Base-by-base conservation (phyloP, 2,113 vertebrate genomes). In the Elgaria multicarinata region DNA sequence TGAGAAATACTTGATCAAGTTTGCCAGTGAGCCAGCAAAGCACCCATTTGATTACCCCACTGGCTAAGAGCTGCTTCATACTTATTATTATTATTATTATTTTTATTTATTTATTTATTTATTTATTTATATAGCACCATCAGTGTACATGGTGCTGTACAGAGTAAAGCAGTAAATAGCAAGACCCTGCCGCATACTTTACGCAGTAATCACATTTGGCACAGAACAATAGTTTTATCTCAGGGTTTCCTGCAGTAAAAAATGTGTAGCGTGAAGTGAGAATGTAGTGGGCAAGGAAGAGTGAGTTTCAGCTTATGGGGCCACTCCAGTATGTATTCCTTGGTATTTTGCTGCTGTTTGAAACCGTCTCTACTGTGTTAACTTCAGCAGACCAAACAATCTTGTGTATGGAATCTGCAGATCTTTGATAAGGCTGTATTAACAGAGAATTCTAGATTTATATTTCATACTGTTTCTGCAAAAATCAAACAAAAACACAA, bases 311-410 rank as follows among this genome's bases (percentile, higher is more conserved):
- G 20, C 5, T 55, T 13, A 44, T 22, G 18, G 42, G 13, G 14
- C 26, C 39, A 33, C 7, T 46, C 39, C 6, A 9, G 10, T 44
- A 13, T 20, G 13, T 39, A 6, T 83, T 69, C 31, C 83, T 64
- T 46, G 24, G 42, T 50, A 84, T 72, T 85, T 53, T 14, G 18
- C 67, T 71, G 28, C 75, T 22, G 14, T 22, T 22, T 22, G 28
- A 50, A 28, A 89, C 4, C 10, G 31, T 77, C 89, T 93, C 55
- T 94, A 80, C 71, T 31, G 7, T 85, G 83, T 90, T 88, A 93
- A 82, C 90, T 91, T 91, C 92, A 92, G 92, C 77, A 28, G 1
- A 84, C 39, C 85, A 85, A 92, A 85, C 26, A 89, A 85, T 44
- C 58, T 76, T 89, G 53, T 55, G 39, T 94, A 88, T 91, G 69